Base-by-base conservation (phyloP, 2,888 invertebrate species). In the Drosophila vallismaia region DNA sequence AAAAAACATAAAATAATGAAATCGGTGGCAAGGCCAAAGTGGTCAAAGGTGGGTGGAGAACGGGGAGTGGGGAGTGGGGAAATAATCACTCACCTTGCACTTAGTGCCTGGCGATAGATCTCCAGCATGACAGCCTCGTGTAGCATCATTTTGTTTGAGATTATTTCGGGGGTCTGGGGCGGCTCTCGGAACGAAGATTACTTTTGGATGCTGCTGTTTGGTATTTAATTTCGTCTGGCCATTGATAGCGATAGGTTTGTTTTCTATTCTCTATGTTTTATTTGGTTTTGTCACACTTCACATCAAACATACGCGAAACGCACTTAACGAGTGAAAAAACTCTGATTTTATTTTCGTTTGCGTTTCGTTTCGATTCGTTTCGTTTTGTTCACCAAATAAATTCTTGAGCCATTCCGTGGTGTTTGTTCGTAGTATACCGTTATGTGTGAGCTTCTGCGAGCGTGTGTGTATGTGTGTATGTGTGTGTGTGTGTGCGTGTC, bases 71-170 rank as follows among this genome's bases (percentile, higher is more conserved):
- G 4, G 10, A 28, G 33, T 5, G 12, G 33, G 19, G 0, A 12
- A 14, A 14, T 14, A 53, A 53, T 26, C 62, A 66, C 63, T 89
- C 89, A 92, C 92, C 92, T 92, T 78, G 92, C 92, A 85, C 89
- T 92, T 72, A 92, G 81, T 69, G 92, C 92, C 89, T 92, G 92
- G 69, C 92, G 90, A 85, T 92, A 92, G 86, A 92, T 92, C 79
- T 92, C 92, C 90, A 92, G 75, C 92, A 92, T 92, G 75, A 92
- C 92, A 83, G 92, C 92, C 89, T 92, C 92, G 91, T 92, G 92
- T 66, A 92, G 91, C 92, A 92, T 92, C 92, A 92, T 92, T 90
- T 83, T 87, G 78, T 29, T 19, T 6, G 26, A 44, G 24, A 60
- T 48, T 59, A 28, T 50, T 40, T 31, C 31, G 49, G 42, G 36